Evolutionary conservation across 2,888 invertebrate genomes (phyloP).

Genomic region (Pammene fasciana): DNA sequence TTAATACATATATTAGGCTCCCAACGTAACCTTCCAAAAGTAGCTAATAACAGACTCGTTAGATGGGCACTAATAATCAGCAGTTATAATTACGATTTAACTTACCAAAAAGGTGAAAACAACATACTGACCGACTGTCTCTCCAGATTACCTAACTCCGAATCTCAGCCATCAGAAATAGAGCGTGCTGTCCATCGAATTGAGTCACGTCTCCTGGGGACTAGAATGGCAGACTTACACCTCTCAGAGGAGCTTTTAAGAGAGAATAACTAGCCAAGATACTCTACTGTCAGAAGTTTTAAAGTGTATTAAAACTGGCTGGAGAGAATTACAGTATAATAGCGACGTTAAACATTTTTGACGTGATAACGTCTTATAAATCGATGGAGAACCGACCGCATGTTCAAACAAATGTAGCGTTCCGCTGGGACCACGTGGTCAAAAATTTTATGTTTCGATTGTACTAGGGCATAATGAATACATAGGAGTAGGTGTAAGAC

Average conservation of each 20-base stretch:
- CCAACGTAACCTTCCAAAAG: slow-evolving; percentile 35
- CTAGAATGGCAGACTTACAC: slow-evolving; percentile 4
- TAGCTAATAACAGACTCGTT: slow-evolving; percentile 35
- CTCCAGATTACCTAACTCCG: slow-evolving; percentile 16
- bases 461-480: too few species aligned
- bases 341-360: slow-evolving; percentile 10
- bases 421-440: too few species aligned
- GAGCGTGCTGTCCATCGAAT: slow-evolving; percentile 10
- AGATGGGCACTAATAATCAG: slow-evolving; percentile 27
- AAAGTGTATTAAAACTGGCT: slow-evolving; percentile 9
- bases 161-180: slow-evolving; percentile 1
- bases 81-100: slow-evolving; percentile 11
- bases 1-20: slow-evolving; percentile 34
- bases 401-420: too few species aligned
- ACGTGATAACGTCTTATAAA: too few species aligned
- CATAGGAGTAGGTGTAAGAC: too few species aligned
- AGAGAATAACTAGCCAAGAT: slow-evolving; percentile 4
- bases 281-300: not conserved
- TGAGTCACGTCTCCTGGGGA: slow-evolving; percentile 6
- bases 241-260: slow-evolving; percentile 8
- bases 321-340: slow-evolving; percentile 13
- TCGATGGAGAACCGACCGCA: too few species aligned
- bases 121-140: slow-evolving; percentile 13
- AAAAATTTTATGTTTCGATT: too few species aligned
- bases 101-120: slow-evolving; percentile 17